Percentiles rank a stretch among this genome's conserved stretches.
Evolutionary conservation across 2,888 invertebrate species (phyloP).

Genomic region (Axea sp.): DNA sequence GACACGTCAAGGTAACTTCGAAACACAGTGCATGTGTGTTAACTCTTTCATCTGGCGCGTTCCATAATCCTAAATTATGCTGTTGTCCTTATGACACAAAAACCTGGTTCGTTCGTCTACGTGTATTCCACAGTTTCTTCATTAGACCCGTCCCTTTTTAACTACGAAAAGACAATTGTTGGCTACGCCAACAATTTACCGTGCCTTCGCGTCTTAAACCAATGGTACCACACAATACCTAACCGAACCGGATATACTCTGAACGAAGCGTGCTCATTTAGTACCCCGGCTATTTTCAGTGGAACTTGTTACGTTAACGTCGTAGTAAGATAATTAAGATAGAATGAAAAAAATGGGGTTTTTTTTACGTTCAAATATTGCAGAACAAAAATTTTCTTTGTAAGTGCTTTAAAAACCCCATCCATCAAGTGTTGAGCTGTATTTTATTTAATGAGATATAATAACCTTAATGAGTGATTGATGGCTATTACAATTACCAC

Average conservation of each 20-base stretch:
- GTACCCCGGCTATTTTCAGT: conserved; percentile 31
- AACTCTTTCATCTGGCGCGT: conserved; percentile 44
- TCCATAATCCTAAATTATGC: conserved; percentile 71
- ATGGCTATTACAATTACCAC: no score
- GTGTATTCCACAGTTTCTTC: conserved; percentile 35
- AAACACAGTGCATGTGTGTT: conserved; percentile 3
- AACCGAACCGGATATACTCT: conserved; percentile 28
- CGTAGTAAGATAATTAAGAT: conserved; percentile 29
- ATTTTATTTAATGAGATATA: no score
- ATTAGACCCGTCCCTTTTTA: conserved; percentile 45
- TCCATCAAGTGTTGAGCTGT: no score
- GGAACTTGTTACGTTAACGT: conserved; percentile 27
- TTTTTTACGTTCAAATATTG: background rate
- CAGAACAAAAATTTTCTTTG: no score
- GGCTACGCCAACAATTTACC: conserved; percentile 7
- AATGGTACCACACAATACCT: conserved; percentile 5
- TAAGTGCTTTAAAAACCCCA: no score
- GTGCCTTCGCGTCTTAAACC: conserved; percentile 11
- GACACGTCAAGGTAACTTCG: no score
- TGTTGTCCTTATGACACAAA: conserved; percentile 76
- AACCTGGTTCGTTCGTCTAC: conserved; percentile 69
- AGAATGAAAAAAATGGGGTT: background rate
- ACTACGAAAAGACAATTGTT: conserved; percentile 44
- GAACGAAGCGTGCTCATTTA: conserved; percentile 21
- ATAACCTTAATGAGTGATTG: no score